Evolutionary conservation across 2,888 invertebrate species (phyloP), one percentile per base, ranked within the genome.

Genomic region (Torymus texanus): DNA sequence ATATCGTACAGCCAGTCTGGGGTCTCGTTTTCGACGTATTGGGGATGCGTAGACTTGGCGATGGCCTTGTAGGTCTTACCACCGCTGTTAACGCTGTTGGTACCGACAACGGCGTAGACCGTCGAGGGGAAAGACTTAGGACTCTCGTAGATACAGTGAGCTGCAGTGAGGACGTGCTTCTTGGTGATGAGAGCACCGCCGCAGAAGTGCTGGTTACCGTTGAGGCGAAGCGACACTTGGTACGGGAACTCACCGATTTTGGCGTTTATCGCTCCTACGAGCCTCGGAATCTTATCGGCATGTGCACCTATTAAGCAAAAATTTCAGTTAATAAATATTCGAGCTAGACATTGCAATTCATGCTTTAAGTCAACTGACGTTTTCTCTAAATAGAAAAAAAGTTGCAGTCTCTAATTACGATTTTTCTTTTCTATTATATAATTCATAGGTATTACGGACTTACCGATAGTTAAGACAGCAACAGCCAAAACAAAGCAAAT

Each of bases 101-200:
- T 79, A 0, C 79, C 78, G 53, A 74, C 51, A 12, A 82, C 79
- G 11, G 80, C 58, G 10, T 1, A 53, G 2, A 77, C 51, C 0
- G 16, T 10, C 24, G 24, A 3, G 10, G 10, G 21, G 2, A 21
- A 18, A 2, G 10, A 5, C 13, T 41, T 66, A 1, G 12, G 10
- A 2, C 14, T 18, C 0, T 41, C 16, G 16, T 1, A 13, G 4
- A 75, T 18, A 24, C 84, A 84, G 55, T 84, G 84, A 3, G 83
- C 84, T 14, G 84, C 84, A 3, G 84, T 84, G 0, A 84, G 59
- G 8, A 84, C 82, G 29, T 82, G 75, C 16, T 12, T 24, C 4
- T 29, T 10, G 29, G 55, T 51, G 29, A 84, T 67, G 24, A 84
- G 79, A 0, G 82, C 63, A 56, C 83, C 84, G 13, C 84, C 84